Conservation (phyloP, 2,797 vertebrate species). For the Cryptoblepharus egeriae region DNA sequence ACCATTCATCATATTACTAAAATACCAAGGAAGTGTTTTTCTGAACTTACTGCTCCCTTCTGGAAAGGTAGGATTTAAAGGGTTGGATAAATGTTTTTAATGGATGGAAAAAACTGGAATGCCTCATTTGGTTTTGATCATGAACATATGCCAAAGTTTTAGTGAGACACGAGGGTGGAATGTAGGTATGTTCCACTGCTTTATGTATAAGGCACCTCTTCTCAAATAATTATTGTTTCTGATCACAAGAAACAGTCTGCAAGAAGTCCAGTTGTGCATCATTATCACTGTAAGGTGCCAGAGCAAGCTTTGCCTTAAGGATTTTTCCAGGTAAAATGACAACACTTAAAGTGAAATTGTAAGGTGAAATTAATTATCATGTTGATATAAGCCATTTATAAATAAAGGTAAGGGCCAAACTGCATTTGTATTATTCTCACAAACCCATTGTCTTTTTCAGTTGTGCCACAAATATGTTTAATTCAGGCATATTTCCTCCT, state of each 20-base stretch:
- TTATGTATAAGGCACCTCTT: conserved; percentile 30
- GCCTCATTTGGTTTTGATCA: conserved; percentile 28
- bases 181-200: conserved; percentile 24
- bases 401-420: not conserved
- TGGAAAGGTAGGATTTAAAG: conserved; percentile 41
- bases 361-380: no score
- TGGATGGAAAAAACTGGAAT: conserved; percentile 25
- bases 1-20: conserved; percentile 42
- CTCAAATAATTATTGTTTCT: conserved; percentile 42
- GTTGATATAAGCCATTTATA: not conserved
- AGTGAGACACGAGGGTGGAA: conserved; percentile 9
- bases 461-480: no score
- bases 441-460: no score
- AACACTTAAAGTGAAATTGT: not conserved
- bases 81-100: conserved; percentile 24
- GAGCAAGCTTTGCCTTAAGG: not conserved
- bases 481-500: no score
- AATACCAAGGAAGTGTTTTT: conserved; percentile 50
- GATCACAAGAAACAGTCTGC: not conserved
- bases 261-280: not conserved
- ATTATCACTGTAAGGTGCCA: not conserved
- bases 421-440: no score
- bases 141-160: conserved; percentile 34
- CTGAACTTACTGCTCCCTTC: conserved; percentile 44
- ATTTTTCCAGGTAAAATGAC: not conserved